These are phyloP conservation scores for Macrochelys suwanniensis DNA, from an alignment of 2,797 vertebrate genomes.

Conservation along the genomic window DNA sequence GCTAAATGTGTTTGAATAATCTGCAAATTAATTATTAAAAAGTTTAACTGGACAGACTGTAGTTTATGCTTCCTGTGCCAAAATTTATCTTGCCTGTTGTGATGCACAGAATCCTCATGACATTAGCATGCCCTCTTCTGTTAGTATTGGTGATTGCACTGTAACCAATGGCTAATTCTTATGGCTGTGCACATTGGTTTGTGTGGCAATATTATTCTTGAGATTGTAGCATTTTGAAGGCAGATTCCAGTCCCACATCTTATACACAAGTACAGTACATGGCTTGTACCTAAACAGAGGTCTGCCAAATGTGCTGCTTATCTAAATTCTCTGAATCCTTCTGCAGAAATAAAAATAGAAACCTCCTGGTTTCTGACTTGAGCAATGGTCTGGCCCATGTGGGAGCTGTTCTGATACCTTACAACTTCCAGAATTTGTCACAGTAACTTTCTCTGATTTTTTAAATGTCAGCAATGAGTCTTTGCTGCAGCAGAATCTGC, in stretches of 20 bases:
- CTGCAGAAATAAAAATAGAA: not conserved
- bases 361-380: not conserved
- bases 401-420: not conserved
- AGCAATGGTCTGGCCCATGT: not conserved
- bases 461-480: not conserved
- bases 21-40: too few relatives aligned
- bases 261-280: accelerated
- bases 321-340: not conserved
- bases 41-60: too few relatives aligned
- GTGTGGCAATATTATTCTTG: not conserved
- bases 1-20: not conserved
- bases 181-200: accelerated
- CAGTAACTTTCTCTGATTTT: not conserved
- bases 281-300: too few relatives aligned
- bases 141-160: accelerated
- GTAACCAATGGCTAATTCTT: not conserved
- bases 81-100: accelerated
- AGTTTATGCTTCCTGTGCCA: not conserved
- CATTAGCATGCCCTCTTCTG: accelerated
- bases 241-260: accelerated
- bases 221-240: not conserved
- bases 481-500: not conserved
- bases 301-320: not conserved
- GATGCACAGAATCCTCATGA: accelerated
- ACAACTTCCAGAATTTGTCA: not conserved